Conservation (phyloP, 2,113 vertebrate species). For the Tychaedon coryphoeus region DNA sequence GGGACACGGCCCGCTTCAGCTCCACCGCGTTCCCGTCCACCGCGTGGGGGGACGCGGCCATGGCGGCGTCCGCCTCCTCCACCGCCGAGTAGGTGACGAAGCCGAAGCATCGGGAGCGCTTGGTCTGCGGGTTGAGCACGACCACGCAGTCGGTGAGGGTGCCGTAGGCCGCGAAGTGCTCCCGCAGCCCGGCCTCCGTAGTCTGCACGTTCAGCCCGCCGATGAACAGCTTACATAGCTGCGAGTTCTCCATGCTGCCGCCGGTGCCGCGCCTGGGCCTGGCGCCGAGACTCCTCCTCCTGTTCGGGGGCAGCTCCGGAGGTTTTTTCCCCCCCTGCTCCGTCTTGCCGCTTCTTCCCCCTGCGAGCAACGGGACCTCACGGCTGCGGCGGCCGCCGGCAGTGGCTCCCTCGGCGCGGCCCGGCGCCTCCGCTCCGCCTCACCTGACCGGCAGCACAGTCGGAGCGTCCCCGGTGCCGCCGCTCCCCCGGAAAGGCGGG, state of each 20-base stretch:
- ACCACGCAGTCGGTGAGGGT: conserved; percentile 90
- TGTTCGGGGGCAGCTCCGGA: conserved; percentile 58
- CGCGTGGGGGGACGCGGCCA: conserved; percentile 89
- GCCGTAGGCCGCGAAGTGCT: conserved; percentile 93
- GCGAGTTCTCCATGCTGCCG: conserved; percentile 83
- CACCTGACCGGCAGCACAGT: conserved; percentile 32
- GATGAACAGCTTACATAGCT: conserved; percentile 96
- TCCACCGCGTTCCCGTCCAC: conserved; percentile 92
- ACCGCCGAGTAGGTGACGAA: conserved; percentile 92
- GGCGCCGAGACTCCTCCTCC: conserved; percentile 63
- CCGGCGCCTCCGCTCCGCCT: conserved; percentile 16
- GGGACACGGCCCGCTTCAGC: conserved; percentile 91
- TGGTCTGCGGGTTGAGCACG: conserved; percentile 85
- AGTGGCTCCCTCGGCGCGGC: conserved; percentile 16
- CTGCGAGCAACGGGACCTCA: conserved; percentile 24
- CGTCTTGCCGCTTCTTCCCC: conserved; percentile 17
- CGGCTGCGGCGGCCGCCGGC: conserved; percentile 60
- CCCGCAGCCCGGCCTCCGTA: conserved; percentile 90
- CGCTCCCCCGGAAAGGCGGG: conserved; percentile 43
- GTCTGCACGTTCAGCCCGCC: conserved; percentile 96
- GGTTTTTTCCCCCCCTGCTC: conserved; percentile 16
- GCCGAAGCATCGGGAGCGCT: conserved; percentile 91
- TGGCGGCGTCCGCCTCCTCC: conserved; percentile 92
- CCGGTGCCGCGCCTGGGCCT: conserved; percentile 56
- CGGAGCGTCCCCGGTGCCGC: conserved; percentile 13